Evolutionary conservation across 2,797 vertebrate species (phyloP).

Genomic region (Heterohyrax brucei): DNA sequence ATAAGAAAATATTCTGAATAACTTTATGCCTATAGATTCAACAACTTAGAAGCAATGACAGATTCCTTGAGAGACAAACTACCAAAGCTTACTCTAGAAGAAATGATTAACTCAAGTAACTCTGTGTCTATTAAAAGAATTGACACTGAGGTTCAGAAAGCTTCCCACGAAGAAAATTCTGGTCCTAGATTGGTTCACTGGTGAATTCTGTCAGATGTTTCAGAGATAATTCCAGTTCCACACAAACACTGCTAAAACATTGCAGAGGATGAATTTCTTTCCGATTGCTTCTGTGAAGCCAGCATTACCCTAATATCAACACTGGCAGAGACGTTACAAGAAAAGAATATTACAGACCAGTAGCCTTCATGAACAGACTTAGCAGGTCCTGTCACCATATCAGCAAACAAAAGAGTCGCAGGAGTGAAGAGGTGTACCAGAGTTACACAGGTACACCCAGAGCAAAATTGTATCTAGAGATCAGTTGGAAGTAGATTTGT

Average conservation of each 20-base stretch:
- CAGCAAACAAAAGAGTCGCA: not conserved
- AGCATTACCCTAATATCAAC: not conserved
- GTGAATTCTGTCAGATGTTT: not conserved
- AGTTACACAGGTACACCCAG: not conserved
- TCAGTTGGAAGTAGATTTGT: not conserved
- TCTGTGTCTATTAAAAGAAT: not conserved
- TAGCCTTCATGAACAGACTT: not conserved
- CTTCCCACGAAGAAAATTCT: not conserved
- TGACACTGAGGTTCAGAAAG: constrained; percentile 14
- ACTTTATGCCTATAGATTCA: constrained; percentile 19
- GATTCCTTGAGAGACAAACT: not conserved
- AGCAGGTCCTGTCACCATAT: not conserved
- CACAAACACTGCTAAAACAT: not conserved
- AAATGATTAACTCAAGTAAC: constrained; percentile 10
- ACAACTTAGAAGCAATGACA: constrained; percentile 21
- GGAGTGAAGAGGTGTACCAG: not conserved
- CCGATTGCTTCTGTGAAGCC: not conserved
- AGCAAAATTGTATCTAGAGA: not conserved
- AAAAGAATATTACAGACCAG: not conserved
- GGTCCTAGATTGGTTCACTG: not conserved
- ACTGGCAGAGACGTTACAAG: not conserved
- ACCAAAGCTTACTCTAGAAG: constrained; percentile 15
- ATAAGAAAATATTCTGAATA: constrained; percentile 16
- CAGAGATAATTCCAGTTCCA: not conserved
- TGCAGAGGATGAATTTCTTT: not conserved